Evolutionary conservation across 2,797 vertebrate species (phyloP), one percentile per base, ranked within the genome.

Genomic region (Denticeps clupeoides): DNA sequence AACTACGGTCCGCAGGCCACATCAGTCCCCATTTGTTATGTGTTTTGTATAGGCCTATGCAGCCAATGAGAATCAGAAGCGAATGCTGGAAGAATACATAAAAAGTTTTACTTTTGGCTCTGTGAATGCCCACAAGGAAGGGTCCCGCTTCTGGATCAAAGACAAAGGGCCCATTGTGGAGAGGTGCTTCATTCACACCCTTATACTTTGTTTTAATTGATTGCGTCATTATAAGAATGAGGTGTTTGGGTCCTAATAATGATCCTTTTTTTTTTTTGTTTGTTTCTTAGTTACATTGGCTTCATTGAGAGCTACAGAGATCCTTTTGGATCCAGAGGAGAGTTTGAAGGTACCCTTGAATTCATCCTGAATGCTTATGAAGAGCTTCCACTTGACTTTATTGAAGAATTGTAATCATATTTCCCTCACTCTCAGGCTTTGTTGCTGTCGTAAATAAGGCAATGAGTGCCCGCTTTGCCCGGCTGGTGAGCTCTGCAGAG

Each of bases 271-370:
- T 32, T 19, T 32, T 23, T 37, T 27, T 58, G 33, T 48, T 25
- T 33, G 2, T 22, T 41, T 13, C 50, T 15, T 52, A 95, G 91
- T 69, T 91, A 95, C 61, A 93, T 93, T 35, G 91, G 90, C 9
- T 95, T 95, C 67, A 93, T 93, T 15, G 91, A 95, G 73, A 95
- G 91, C 79, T 93, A 95, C 79, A 83, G 91, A 50, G 90, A 93
- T 60, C 91, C 90, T 0, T 93, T 89, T 51, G 90, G 91, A 55
- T 92, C 90, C 70, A 82, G 90, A 51, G 91, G 90, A 59, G 90
- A 95, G 68, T 95, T 93, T 82, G 90, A 95, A 89, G 91, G 91
- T 89, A 81, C 62, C 46, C 11, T 25, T 28, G 18, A 27, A 32
- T 45, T 50, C 27, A n/a, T n/a, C n/a, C n/a, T n/a, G n/a, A n/a